Evolutionary conservation across 1,140 invertebrate genomes (phyloP).

Genomic region (Archivesica marissinica): DNA sequence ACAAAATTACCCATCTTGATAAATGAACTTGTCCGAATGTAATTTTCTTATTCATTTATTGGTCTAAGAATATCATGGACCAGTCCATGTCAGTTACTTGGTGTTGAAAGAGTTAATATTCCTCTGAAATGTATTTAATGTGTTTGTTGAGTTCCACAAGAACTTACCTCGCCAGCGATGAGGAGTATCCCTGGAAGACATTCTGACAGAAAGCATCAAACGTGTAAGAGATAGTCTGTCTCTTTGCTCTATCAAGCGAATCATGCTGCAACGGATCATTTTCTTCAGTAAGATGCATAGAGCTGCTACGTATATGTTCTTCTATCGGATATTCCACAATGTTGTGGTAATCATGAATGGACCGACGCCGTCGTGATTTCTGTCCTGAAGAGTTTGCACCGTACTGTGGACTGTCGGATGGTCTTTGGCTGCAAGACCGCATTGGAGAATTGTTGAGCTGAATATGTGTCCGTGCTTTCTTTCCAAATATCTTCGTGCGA

Average conservation of each 20-base stretch:
- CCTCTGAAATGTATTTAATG: no score
- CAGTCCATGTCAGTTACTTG: no score
- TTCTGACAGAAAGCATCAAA: slow-evolving; percentile 49
- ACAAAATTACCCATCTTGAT: no score
- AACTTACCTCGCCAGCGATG: slow-evolving; percentile 38
- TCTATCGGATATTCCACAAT: not conserved
- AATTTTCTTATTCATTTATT: no score
- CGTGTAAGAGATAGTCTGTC: slow-evolving; percentile 18
- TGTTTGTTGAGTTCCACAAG: no score
- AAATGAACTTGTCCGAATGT: no score
- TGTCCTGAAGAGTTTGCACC: not conserved
- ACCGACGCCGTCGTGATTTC: slow-evolving; percentile 3
- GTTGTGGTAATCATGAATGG: not conserved
- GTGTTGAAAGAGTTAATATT: no score
- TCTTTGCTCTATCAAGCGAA: not conserved
- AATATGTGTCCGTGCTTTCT: slow-evolving; percentile 4
- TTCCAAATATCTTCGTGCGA: not conserved
- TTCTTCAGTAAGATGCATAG: not conserved
- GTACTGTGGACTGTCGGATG: slow-evolving; percentile 51
- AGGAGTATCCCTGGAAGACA: slow-evolving; percentile 28
- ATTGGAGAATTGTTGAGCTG: slow-evolving; percentile 37
- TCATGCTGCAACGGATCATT: no score
- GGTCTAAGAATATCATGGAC: no score
- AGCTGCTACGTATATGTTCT: not conserved
- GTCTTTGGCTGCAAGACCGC: slow-evolving; percentile 25